Base-by-base conservation (phyloP, 1,140 invertebrate species). In the Drosophila nikananu region DNA sequence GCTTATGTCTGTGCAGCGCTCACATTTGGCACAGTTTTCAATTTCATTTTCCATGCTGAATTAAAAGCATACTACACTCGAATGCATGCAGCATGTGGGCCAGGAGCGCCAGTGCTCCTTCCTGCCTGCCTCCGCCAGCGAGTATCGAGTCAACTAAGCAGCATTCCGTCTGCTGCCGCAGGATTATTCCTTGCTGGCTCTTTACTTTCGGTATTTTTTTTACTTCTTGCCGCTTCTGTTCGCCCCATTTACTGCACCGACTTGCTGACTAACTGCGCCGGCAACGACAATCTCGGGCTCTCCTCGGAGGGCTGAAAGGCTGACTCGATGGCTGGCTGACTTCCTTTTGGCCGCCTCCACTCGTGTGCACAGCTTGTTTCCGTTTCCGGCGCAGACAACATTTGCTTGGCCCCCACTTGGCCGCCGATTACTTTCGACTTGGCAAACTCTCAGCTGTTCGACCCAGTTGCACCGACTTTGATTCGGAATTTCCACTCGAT, bases 281-380 rank as follows among this genome's bases (percentile, higher is more conserved):
- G 44, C 57, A 78, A 55, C 72, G 72, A 77, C 74, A 77, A 77
- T 77, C 74, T 76, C 55, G 54, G 48, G 61, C 30, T 44, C 39
- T 67, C 41, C 51, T 30, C 23, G 48, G 39, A 39, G 44, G 58
- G 8, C 42, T 42, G 65, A 10, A 42, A n/a, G 59, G n/a, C 59
- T 42, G 41, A 37, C 23, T 55, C 48, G 37, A 37, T 86, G 83
- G 80, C 80, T 73, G 80, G 60, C 60, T 65, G 25, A 74, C 54
- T 83, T 86, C 83, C 83, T 86, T 84, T 78, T 79, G 72, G 62
- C 74, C 74, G 73, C 86, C 67, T 66, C 61, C 60, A 83, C 83
- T 86, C 86, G 78, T 86, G 80, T 86, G 83, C 84, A 89, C 71
- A 83, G 77, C 77, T 83, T 89, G 77, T 80, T 89, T 86, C 83